Conservation (phyloP, 1,140 invertebrate genomes). For the Sycophaga agraensis region DNA sequence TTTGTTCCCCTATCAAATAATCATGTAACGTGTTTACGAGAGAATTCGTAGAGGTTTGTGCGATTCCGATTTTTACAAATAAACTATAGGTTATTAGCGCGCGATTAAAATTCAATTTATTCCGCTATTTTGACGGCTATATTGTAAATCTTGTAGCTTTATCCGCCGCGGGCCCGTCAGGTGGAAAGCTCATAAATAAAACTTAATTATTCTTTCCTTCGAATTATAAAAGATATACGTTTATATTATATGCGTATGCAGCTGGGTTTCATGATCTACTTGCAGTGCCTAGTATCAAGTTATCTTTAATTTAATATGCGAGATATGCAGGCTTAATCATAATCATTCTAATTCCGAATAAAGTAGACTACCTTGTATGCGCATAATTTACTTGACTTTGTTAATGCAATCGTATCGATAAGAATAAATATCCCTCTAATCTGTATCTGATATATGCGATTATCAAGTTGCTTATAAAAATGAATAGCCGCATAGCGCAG, state of each 20-base stretch:
- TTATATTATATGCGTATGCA: no score
- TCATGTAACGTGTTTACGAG: no score
- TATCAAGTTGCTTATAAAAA: not conserved
- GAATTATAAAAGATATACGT: no score
- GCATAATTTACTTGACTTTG: slow-evolving; percentile 17
- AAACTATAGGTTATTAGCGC: no score
- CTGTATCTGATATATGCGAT: not conserved
- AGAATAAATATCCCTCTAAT: slow-evolving; percentile 18
- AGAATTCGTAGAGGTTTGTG: no score
- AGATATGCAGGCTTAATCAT: not conserved
- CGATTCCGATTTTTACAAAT: no score
- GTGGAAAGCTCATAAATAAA: not conserved
- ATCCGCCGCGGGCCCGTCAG: not conserved
- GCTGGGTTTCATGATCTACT: no score
- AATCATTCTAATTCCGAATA: slow-evolving; percentile 13
- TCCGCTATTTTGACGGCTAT: no score
- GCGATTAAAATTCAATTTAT: no score
- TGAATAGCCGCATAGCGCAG: not conserved
- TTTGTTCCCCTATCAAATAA: no score
- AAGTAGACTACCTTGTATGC: not conserved
- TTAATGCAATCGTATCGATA: slow-evolving; percentile 5
- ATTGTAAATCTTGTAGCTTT: no score
- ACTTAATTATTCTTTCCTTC: slow-evolving; percentile 11
- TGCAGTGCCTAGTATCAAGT: not conserved
- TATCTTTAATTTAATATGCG: slow-evolving; percentile 8